Evolutionary conservation across 2,113 vertebrate species (phyloP), one percentile per base, ranked within the genome.

Genomic region (Steatornis caripensis): DNA sequence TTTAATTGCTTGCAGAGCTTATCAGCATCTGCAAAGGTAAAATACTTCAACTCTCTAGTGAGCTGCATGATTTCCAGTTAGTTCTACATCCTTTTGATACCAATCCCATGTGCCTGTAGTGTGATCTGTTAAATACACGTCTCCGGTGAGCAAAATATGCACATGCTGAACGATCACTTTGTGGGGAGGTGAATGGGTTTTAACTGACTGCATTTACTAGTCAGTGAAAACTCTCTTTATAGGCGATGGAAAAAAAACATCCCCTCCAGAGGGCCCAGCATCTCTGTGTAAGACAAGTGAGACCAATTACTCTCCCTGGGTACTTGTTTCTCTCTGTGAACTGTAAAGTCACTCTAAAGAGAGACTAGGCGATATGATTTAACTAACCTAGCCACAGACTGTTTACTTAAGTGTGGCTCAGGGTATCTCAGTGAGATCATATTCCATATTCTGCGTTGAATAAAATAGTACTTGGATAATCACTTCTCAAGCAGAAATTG

Each of bases 21-120:
- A 89, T 87, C 78, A 80, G n/a, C 61, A 83, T 95, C 70, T 94
- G 74, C 89, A 77, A 84, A 91, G 62, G 81, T 91, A 78, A 88
- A 95, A 86, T 93, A 51, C 68, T 90, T 79, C 34, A 93, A 43
- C 27, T 94, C 82, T 60, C 66, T 39, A 41, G 66, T 24, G 55
- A 92, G 60, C 29, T 80, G 37, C 39, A 39, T 60, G 39, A 70
- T 70, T 93, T 94, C 49, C 70, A 94, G 53, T 81, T 86, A 83
- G 51, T 69, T 93, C 66, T 66, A 61, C 26, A 66, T 60, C 21
- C 72, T 88, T 93, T 95, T 93, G 58, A 84, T 92, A 76, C 72
- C 78, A 72, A n/a, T 89, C 90, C 81, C 81, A 58, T 19, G 81
- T 84, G 87, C 55, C 77, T 66, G 4, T 51, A 45, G 78, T 64